Evolutionary conservation across 2,797 vertebrate species (phyloP).

Genomic region (Pyrrhura leucotis): DNA sequence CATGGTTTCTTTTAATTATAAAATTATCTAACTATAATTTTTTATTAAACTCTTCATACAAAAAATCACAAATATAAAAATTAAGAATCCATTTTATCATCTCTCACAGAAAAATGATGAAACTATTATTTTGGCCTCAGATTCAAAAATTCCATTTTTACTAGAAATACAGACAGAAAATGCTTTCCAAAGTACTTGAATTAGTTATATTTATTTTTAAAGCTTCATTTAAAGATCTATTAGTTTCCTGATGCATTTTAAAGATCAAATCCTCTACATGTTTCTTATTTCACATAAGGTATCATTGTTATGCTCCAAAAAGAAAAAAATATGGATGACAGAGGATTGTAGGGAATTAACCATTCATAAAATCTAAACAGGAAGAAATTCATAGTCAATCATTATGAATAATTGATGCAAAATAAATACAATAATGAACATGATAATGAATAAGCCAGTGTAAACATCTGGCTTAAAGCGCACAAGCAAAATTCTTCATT

Average conservation of each 20-base stretch:
- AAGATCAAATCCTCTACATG: background rate
- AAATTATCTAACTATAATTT: background rate
- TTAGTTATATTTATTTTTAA: background rate
- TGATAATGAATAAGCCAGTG: background rate
- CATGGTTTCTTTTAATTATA: background rate
- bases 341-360: background rate
- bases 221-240: background rate
- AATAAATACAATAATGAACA: slow-evolving; percentile 39
- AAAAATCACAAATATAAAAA: background rate
- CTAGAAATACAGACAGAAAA: background rate
- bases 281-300: background rate
- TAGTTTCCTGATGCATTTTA: background rate
- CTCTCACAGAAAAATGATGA: background rate
- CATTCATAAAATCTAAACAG: slow-evolving; percentile 10
- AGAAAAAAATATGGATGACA: background rate
- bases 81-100: background rate
- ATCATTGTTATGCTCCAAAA: background rate
- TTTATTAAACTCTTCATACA: background rate
- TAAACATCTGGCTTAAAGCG: background rate
- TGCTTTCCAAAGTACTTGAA: background rate
- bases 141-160: background rate
- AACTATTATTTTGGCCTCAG: background rate
- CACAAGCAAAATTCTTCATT: background rate
- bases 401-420: slow-evolving; percentile 11
- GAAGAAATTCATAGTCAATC: background rate